Evolutionary conservation across 2,797 vertebrate species (phyloP).

Genomic region (Lepilemur septentrionalis): DNA sequence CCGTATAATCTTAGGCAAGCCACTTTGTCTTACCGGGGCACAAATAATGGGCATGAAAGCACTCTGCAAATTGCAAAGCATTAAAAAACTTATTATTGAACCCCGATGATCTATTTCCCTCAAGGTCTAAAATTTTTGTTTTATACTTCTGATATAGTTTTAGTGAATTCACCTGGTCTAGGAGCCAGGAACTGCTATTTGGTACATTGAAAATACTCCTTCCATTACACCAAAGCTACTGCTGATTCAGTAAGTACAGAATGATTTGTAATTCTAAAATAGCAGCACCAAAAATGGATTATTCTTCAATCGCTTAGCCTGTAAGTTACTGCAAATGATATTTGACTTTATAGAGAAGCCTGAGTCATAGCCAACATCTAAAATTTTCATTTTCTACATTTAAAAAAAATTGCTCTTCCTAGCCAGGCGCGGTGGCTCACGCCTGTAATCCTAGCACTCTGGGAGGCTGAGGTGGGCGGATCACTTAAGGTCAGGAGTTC

Average conservation of each 20-base stretch:
- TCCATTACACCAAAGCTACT: constrained; percentile 10
- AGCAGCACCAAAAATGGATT: constrained; percentile 34
- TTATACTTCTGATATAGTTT: constrained; percentile 5
- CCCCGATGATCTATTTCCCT: not conserved
- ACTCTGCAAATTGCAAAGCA: constrained; percentile 7
- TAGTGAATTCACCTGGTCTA: constrained; percentile 37
- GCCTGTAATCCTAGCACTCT: too few relatives aligned
- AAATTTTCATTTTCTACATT: not conserved
- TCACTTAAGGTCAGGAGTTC: too few relatives aligned
- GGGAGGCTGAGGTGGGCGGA: too few relatives aligned
- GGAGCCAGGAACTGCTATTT: constrained; percentile 18
- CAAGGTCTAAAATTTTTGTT: not conserved
- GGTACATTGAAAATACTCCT: not conserved
- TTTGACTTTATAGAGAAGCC: constrained; percentile 15
- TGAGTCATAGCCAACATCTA: constrained; percentile 17
- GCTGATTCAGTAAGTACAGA: not conserved
- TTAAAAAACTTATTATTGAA: constrained; percentile 19
- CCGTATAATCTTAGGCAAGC: not conserved
- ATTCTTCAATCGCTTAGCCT: constrained; percentile 17
- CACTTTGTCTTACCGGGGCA: not conserved
- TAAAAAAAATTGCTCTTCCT: not conserved
- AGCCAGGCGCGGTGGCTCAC: too few relatives aligned
- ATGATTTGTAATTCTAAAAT: constrained; percentile 50
- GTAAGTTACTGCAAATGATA: constrained; percentile 16
- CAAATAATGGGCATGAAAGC: not conserved